Base-by-base conservation (phyloP, 53 echinoderm and acorn worm species). In the Mesocentrotus franciscanus region DNA sequence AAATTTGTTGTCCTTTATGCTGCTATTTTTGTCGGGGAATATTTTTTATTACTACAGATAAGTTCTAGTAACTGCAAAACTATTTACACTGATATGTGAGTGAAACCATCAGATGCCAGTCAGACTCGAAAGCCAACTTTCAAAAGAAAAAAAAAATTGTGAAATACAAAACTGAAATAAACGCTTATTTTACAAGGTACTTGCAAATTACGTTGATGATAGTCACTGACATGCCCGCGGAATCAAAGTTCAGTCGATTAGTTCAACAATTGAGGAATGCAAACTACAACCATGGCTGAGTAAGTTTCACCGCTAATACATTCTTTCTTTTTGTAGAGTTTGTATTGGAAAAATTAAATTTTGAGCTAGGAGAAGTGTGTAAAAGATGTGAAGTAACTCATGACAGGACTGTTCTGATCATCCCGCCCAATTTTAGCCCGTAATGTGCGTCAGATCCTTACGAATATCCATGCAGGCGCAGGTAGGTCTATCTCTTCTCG, bases 211-310 rank as follows among this genome's bases (percentile, higher is more conserved):
- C 10, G 9, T n/a, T 0, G 9, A 24, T 24, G 20, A 26, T 71
- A 26, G 4, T 20, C 24, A n/a, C 12, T 70, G 24, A 70, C 26
- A 70, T 70, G 22, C 70, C 78, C 36, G 78, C 33, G 4, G 15
- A 0, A 0, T 34, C 15, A 35, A 34, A 78, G 3, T 34, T 78
- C 34, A 10, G 32, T 32, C 78, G 33, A 33, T 33, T 36, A 78
- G 16, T 34, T 34, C 78, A 87, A 27, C 35, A 26, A 26, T 56
- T 1, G 24, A 57, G 89, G 89, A 58, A 87, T 87, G 89, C 89
- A 87, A 87, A 8, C 89, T 56, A 87, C 89, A 78, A 78, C 15
- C 33, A 87, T 87, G 89, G 89, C 89, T 16, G 89, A 87, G 89
- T 87, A 58, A 87, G 89, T 87, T 57, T 87, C 56, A 87, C 20